A percentile compares a stretch with the other conserved stretches of the same genome.
Conservation (phyloP, 2,113 vertebrate species). For the Rhineura floridana region DNA sequence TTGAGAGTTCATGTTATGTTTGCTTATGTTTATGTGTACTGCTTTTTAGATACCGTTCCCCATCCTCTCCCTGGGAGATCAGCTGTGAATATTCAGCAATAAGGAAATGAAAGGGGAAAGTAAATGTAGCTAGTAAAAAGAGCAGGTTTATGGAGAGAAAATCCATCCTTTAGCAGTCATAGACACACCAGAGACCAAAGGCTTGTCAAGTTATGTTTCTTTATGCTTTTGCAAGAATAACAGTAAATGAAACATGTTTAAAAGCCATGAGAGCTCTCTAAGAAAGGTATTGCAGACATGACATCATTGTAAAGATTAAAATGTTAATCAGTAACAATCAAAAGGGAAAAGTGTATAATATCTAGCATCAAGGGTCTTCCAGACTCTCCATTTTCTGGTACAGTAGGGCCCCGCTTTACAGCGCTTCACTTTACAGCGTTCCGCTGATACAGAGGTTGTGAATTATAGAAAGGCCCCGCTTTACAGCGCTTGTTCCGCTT, state of each 20-base stretch:
- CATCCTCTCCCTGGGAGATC: neutral
- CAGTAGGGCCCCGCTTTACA: too few relatives aligned
- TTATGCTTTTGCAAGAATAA: neutral
- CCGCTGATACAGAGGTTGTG: too few relatives aligned
- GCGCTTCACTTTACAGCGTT: too few relatives aligned
- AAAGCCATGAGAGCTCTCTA: neutral
- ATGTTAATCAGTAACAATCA: neutral
- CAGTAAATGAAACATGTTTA: constrained; percentile 1
- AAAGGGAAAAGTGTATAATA: too few relatives aligned
- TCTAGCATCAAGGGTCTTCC: too few relatives aligned
- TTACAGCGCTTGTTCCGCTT: too few relatives aligned
- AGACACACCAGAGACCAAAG: neutral
- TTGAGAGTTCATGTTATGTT: neutral
- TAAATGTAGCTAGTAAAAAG: neutral
- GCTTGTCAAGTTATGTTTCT: neutral
- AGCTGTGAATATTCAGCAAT: neutral
- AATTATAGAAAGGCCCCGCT: too few relatives aligned
- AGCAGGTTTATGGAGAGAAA: neutral
- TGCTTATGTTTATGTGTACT: neutral
- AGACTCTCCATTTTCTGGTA: neutral
- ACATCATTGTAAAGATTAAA: neutral
- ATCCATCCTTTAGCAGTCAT: neutral
- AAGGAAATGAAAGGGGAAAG: neutral
- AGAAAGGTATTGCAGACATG: neutral
- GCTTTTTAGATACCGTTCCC: too few relatives aligned